Conservation (phyloP, 1,140 invertebrate species). For the Lordiphosa stackelbergi region DNA sequence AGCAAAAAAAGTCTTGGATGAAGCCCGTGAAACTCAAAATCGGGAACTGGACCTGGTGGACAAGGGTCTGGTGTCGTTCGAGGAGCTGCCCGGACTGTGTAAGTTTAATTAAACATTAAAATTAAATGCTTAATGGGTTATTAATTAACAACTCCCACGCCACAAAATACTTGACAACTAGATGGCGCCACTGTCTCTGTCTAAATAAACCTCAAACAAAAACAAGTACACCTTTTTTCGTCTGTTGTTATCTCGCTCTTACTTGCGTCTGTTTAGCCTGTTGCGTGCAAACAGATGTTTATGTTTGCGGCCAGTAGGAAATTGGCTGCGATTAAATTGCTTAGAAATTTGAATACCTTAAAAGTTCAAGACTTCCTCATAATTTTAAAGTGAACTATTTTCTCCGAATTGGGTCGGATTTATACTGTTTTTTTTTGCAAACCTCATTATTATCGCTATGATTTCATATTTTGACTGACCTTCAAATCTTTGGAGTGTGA, state of each 20-base stretch:
- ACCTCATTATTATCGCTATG: too few relatives aligned
- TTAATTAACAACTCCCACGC: slow-evolving; percentile 23
- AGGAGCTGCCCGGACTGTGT: slow-evolving; percentile 96
- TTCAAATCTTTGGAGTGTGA: too few relatives aligned
- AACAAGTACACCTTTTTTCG: too few relatives aligned
- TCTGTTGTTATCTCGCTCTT: slow-evolving; percentile 35
- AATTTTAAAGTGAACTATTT: too few relatives aligned
- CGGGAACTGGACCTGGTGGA: slow-evolving; percentile 97
- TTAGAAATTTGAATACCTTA: not conserved
- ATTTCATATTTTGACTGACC: too few relatives aligned
- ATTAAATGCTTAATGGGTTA: not conserved
- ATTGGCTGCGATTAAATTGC: slow-evolving; percentile 5
- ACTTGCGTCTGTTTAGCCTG: slow-evolving; percentile 22
- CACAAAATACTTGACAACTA: too few relatives aligned
- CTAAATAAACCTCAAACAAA: too few relatives aligned
- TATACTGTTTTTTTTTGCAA: too few relatives aligned
- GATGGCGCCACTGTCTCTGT: too few relatives aligned
- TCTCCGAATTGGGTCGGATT: too few relatives aligned
- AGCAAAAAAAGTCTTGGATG: slow-evolving; percentile 92
- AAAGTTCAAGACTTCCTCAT: too few relatives aligned
- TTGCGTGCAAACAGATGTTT: slow-evolving; percentile 55
- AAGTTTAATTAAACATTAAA: slow-evolving; percentile 78
- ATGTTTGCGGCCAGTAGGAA: slow-evolving; percentile 28
- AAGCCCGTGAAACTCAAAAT: slow-evolving; percentile 92
- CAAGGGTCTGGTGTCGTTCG: slow-evolving; percentile 91